Percentiles rank a stretch among this genome's conserved stretches.
Conservation (phyloP, 2,888 invertebrate species). For the Drosophila tanythrix region DNA sequence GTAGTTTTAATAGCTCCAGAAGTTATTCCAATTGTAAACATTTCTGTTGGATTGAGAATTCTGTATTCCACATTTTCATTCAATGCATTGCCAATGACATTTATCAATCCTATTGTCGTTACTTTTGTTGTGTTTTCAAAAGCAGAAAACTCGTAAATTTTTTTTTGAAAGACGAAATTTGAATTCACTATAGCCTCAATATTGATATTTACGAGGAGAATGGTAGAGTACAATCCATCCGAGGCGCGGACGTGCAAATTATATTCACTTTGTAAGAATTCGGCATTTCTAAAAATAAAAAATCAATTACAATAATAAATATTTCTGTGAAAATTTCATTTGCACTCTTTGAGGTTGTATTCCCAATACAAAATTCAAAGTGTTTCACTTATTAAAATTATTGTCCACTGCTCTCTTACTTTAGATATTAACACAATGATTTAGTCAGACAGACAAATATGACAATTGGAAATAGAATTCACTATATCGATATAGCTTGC, state of each 20-base stretch:
- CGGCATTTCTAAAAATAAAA: slow-evolving; percentile 83
- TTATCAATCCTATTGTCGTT: slow-evolving; percentile 92
- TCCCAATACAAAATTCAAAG: background rate
- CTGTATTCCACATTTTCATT: slow-evolving; percentile 95
- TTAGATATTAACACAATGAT: background rate
- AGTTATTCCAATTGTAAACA: slow-evolving; percentile 94
- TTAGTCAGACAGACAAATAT: background rate
- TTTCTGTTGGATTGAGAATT: slow-evolving; percentile 93
- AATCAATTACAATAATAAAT: background rate
- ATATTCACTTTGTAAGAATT: slow-evolving; percentile 87
- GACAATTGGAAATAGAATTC: background rate
- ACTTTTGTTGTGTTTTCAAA: slow-evolving; percentile 94
- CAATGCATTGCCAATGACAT: slow-evolving; percentile 93
- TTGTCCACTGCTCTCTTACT: background rate
- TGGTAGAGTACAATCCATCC: slow-evolving; percentile 92
- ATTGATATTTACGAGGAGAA: slow-evolving; percentile 89
- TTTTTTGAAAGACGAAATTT: slow-evolving; percentile 92
- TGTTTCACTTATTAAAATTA: background rate
- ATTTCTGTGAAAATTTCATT: too few relatives aligned
- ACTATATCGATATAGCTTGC: background rate
- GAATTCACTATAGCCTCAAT: slow-evolving; percentile 90
- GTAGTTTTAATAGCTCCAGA: slow-evolving; percentile 96
- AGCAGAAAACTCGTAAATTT: slow-evolving; percentile 91
- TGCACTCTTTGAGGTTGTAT: background rate
- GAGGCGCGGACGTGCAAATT: slow-evolving; percentile 92